Evolutionary conservation across 2,797 vertebrate genomes (phyloP).

Genomic region (Hydrolagus colliei): DNA sequence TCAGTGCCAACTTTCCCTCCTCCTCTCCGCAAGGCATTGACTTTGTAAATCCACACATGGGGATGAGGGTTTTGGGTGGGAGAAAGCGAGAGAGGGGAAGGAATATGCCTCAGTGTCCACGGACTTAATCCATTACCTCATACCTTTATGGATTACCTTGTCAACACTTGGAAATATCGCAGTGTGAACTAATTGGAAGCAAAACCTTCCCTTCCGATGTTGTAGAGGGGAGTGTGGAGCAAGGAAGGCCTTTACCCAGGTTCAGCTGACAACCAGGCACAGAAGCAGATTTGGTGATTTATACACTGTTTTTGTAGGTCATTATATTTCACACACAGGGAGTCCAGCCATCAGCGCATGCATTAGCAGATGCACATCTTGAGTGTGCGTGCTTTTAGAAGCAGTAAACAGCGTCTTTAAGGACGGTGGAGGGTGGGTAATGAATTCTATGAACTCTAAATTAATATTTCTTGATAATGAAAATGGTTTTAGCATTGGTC

Average conservation of each 20-base stretch:
- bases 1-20: too few species aligned
- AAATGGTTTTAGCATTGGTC: slow-evolving; percentile 20
- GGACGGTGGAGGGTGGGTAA: slow-evolving; percentile 19
- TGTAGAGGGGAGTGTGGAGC: not conserved
- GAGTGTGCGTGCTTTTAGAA: slow-evolving; percentile 7
- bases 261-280: not conserved
- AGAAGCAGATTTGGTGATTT: slow-evolving; percentile 5
- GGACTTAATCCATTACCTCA: not conserved
- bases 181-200: not conserved
- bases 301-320: not conserved
- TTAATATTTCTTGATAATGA: slow-evolving; percentile 31
- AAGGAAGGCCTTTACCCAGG: not conserved
- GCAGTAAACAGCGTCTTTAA: slow-evolving; percentile 19
- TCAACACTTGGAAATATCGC: too few species aligned
- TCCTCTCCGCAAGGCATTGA: too few species aligned
- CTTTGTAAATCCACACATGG: too few species aligned
- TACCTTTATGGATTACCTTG: not conserved
- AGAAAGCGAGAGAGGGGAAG: too few species aligned
- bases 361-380: slow-evolving; percentile 17
- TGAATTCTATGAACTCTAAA: slow-evolving; percentile 27
- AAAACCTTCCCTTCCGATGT: not conserved
- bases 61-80: too few species aligned
- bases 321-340: slow-evolving; percentile 24
- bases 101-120: too few species aligned
- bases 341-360: slow-evolving; percentile 5